Conservation (phyloP, 2,888 invertebrate species). For the Drosophila atroscutellata region DNA sequence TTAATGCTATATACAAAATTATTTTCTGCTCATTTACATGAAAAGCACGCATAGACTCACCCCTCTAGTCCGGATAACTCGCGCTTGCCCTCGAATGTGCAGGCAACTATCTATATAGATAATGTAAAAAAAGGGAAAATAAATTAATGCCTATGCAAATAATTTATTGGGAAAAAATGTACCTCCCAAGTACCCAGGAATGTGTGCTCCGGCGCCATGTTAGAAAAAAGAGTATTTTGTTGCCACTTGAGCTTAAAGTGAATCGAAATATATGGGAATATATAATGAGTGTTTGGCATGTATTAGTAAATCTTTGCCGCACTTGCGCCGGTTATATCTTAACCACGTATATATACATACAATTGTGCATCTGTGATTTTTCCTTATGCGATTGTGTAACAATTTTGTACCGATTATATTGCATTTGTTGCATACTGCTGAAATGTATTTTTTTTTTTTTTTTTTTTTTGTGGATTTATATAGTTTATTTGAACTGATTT, state of each 20-base stretch:
- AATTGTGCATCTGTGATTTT: background rate
- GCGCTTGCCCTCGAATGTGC: constrained; percentile 81
- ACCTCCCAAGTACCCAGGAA: constrained; percentile 37
- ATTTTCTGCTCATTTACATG: background rate
- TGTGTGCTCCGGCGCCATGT: constrained; percentile 29
- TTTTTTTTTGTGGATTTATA: background rate
- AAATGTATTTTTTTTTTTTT: background rate
- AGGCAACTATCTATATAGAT: constrained; percentile 74
- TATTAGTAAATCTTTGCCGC: background rate
- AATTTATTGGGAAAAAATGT: background rate
- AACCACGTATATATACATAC: background rate
- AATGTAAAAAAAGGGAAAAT: background rate
- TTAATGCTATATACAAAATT: constrained; percentile 80
- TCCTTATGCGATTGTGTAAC: constrained; percentile 1
- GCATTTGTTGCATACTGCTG: background rate
- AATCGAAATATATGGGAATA: background rate
- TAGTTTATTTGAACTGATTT: background rate
- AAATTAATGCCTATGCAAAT: too few relatives aligned
- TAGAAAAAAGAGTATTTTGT: background rate
- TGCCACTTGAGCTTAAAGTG: background rate
- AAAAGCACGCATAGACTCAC: constrained; percentile 50
- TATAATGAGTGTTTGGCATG: background rate
- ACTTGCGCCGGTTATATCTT: constrained; percentile 1
- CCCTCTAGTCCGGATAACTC: constrained; percentile 83
- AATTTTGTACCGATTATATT: background rate